Evolutionary conservation across 2,113 vertebrate genomes (phyloP), one percentile per base, ranked within the genome.

Genomic region (Lichenostomus cassidix): DNA sequence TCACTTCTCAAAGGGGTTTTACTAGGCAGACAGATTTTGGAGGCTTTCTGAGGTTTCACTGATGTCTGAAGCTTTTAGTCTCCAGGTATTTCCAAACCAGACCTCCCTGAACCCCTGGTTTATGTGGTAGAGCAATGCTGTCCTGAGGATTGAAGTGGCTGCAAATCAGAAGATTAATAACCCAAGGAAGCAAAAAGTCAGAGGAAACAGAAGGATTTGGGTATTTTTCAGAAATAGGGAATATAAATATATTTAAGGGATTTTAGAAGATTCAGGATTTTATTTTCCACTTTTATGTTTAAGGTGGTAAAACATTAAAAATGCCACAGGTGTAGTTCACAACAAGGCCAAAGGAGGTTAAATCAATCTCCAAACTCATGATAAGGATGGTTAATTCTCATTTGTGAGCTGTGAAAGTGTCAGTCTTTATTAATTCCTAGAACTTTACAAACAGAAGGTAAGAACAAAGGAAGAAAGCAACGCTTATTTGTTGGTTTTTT

Each of bases 381-480:
- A 90, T 64, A 87, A 81, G 69, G 86, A 88, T 15, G 27, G 95
- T 95, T 97, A 95, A 96, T 89, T 94, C 74, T 96, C 74, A 93
- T 97, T 95, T 97, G 76, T 94, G 90, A 96, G 74, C 76, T 81
- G 55, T 89, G 89, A 63, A 97, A 96, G 35, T 91, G 81, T 59
- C 83, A 94, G 87, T 35, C 92, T 97, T 97, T 97, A 95, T 96
- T 97, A 74, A 92, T 96, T 93, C 56, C 69, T 74, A 88, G 88
- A 94, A 95, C 56, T 59, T 97, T 84, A 90, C 60, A 96, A 96
- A 91, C 47, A 97, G 86, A 96, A 97, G 74, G 90, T 96, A 81
- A 95, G 90, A 94, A 94, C 53, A 95, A 96, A 97, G 63, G 49
- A 76, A 93, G 88, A 74, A 82, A 42, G 27, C 29, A 94, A 89